A percentile compares a stretch with the other conserved stretches of the same genome.
Conservation (phyloP, 2,113 vertebrate species). For the Pantherophis guttatus region DNA sequence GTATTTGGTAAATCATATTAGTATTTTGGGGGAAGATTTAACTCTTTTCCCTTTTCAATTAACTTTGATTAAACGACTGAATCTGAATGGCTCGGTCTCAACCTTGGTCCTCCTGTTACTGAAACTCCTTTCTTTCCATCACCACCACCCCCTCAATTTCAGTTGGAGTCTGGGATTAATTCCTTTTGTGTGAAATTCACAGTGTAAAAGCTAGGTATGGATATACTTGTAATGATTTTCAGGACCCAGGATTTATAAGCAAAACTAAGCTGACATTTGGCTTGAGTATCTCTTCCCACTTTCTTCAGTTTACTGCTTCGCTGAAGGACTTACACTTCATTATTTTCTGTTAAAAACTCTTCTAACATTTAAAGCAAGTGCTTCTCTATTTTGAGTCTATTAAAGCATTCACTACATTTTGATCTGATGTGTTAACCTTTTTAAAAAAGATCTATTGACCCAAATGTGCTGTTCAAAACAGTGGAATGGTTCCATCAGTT, state of each 20-base stretch:
- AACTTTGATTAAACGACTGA: background rate
- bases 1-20: slow-evolving; percentile 28
- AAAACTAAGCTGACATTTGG: slow-evolving; percentile 7
- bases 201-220: background rate
- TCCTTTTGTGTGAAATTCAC: background rate
- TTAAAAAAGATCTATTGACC: slow-evolving; percentile 34
- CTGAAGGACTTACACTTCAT: slow-evolving; percentile 27
- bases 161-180: background rate
- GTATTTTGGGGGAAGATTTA: slow-evolving; percentile 16
- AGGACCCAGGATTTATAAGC: background rate
- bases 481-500: slow-evolving; percentile 53
- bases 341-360: slow-evolving; percentile 31
- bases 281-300: background rate
- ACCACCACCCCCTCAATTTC: background rate
- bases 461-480: slow-evolving; percentile 57
- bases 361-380: background rate
- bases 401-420: slow-evolving; percentile 60
- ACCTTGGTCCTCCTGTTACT: background rate
- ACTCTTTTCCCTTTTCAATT: slow-evolving; percentile 5
- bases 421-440: slow-evolving; percentile 60
- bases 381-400: slow-evolving; percentile 47
- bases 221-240: background rate
- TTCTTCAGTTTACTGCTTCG: background rate
- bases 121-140: background rate
- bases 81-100: background rate